phyloP scores from a whole-genome alignment of 2,888 invertebrate species.

The Thereva unica region DNA sequence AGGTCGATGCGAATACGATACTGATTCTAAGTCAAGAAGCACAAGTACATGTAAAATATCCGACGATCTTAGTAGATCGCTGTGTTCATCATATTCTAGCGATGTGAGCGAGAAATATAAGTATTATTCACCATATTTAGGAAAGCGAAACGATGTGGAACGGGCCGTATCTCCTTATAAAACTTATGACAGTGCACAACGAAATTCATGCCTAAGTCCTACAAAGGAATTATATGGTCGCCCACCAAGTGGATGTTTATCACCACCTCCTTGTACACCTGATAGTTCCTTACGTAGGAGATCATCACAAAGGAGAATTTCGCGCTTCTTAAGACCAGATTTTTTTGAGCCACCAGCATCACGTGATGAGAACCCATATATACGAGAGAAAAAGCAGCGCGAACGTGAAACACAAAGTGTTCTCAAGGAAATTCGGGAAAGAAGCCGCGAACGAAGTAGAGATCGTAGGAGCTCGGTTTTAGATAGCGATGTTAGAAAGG shows the following conservation, averaged over 20 bases:
- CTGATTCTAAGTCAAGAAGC: slow-evolving; percentile 47
- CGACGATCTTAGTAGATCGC: slow-evolving; percentile 51
- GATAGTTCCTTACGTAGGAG: slow-evolving; percentile 50
- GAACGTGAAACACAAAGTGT: slow-evolving; percentile 72
- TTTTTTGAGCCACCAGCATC: slow-evolving; percentile 65
- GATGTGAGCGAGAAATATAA: slow-evolving; percentile 57
- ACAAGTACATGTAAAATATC: slow-evolving; percentile 49
- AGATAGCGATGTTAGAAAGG: slow-evolving; percentile 42
- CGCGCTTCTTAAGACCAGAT: slow-evolving; percentile 76
- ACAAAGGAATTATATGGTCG: slow-evolving; percentile 47
- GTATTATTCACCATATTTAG: slow-evolving; percentile 55
- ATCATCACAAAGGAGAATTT: slow-evolving; percentile 66
- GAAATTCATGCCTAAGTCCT: slow-evolving; percentile 43
- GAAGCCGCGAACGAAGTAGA: slow-evolving; percentile 59
- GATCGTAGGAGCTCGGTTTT: slow-evolving; percentile 52
- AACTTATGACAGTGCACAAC: slow-evolving; percentile 47
- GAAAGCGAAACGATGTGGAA: slow-evolving; percentile 46
- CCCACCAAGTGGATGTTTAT: slow-evolving; percentile 53
- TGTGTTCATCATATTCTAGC: slow-evolving; percentile 50
- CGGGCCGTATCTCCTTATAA: slow-evolving; percentile 48
- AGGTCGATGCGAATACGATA: slow-evolving; percentile 45
- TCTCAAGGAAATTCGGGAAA: slow-evolving; percentile 69
- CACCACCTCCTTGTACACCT: slow-evolving; percentile 47
- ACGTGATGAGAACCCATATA: slow-evolving; percentile 70
- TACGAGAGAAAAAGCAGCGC: slow-evolving; percentile 64